Base-by-base conservation (phyloP, 2,113 vertebrate species). In the Pseudorectes ferrugineus region DNA sequence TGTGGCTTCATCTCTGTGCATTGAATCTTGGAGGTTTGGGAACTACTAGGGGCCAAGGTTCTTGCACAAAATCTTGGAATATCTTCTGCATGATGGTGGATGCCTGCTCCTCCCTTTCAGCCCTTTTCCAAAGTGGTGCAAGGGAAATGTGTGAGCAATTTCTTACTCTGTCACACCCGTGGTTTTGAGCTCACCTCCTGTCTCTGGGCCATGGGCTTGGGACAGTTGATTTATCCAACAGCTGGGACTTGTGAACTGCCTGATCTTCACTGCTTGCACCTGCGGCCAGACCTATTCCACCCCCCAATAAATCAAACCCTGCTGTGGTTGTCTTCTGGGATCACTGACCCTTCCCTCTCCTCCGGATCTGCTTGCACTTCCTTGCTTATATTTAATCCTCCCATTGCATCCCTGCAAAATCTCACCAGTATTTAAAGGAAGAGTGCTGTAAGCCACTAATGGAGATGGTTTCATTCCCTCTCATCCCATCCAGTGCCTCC, bases 321-420 rank as follows among this genome's bases (percentile, higher is more conserved):
- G 45, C 62, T 74, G 42, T 6, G 14, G 14, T 12, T 54, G 31
- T 74, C 72, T 63, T 52, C 21, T 21, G 26, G 63, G 65, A 28
- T 65, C 2, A 1, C 29, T 2, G 14, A 52, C 71, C 57, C 82
- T 82, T 43, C 48, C 61, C 29, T 75, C 54, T 86, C 21, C 49
- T 83, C 79, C 1, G 2, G 66, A 79, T 85, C 88, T 23, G 14
- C 74, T 88, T 93, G 62, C 35, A 51, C 45, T 87, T 86, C 84
- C 67, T 87, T 88, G 54, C 92, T 89, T 92, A 38, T 72, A 76
- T 85, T 91, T 91, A 91, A 93, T 89, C 84, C 31, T 93, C 52
- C 51, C 35, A 35, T 51, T 90, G 55, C 73, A 74, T 51, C 55
- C 35, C 40, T 66, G 71, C 26, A 48, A 79, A 93, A 83, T 94